Evolutionary conservation across 1,140 invertebrate genomes (phyloP).

Genomic region (Galleria mellonella): DNA sequence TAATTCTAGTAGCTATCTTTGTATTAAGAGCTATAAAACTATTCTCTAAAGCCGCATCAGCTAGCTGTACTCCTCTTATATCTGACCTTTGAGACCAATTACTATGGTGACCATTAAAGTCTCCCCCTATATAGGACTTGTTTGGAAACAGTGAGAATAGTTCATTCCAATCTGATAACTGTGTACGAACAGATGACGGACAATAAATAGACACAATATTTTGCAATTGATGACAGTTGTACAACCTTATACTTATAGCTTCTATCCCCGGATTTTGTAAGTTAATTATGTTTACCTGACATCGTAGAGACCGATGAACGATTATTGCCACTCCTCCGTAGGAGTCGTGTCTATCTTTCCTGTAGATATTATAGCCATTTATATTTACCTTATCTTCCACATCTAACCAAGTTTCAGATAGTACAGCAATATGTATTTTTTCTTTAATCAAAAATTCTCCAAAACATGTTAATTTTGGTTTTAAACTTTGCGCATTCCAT

Average conservation of each 20-base stretch:
- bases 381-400: slow-evolving; percentile 6
- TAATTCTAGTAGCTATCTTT: slow-evolving; percentile 11
- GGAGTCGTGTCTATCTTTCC: slow-evolving; percentile 18
- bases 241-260: background rate
- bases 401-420: slow-evolving; percentile 20
- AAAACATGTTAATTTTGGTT: slow-evolving; percentile 13
- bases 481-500: slow-evolving; percentile 20
- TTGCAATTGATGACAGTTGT: slow-evolving; percentile 8
- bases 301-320: slow-evolving; percentile 16
- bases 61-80: slow-evolving; percentile 4
- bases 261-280: slow-evolving; percentile 5
- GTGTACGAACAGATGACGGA: slow-evolving; percentile 13
- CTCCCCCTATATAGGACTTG: slow-evolving; percentile 11
- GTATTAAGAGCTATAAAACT: slow-evolving; percentile 7
- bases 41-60: slow-evolving; percentile 4
- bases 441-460: slow-evolving; percentile 12
- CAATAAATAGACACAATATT: slow-evolving; percentile 19
- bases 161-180: slow-evolving; percentile 17
- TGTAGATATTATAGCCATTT: slow-evolving; percentile 15
- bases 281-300: background rate
- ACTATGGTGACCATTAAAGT: slow-evolving; percentile 11
- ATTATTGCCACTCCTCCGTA: slow-evolving; percentile 24
- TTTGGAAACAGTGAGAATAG: slow-evolving; percentile 15
- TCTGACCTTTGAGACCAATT: slow-evolving; percentile 10
- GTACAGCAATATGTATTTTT: slow-evolving; percentile 14